Evolutionary conservation across 2,888 invertebrate species (phyloP).

Genomic region (Ashinkailepas kermadecensis): DNA sequence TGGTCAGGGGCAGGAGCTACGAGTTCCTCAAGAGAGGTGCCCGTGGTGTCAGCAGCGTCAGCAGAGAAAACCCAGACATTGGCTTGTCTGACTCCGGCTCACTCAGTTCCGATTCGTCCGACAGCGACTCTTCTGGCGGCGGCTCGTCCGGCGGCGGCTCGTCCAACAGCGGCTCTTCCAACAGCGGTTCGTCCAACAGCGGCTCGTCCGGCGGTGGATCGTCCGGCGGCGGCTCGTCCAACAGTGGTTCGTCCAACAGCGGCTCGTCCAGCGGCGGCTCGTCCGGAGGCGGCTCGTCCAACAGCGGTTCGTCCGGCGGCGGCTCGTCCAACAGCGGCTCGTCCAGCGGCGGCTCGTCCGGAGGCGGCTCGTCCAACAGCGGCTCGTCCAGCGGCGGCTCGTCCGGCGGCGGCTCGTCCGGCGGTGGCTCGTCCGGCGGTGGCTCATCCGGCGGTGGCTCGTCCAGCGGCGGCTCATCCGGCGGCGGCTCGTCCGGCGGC

Average conservation of each 20-base stretch:
- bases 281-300: background rate
- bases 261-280: background rate
- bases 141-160: background rate
- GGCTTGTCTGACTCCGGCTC: background rate
- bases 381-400: background rate
- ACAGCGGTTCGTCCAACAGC: background rate
- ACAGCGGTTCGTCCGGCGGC: background rate
- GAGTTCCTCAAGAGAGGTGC: background rate
- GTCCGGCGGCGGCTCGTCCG: background rate
- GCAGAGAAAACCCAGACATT: background rate
- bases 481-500: background rate
- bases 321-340: background rate
- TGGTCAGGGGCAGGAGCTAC: background rate
- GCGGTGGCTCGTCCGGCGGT: background rate
- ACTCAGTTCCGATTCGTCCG: background rate
- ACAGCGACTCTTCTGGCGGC: background rate
- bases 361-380: background rate
- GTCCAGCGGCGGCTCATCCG: background rate
- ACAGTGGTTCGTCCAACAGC: background rate
- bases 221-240: background rate
- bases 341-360: background rate
- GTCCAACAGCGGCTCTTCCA: background rate
- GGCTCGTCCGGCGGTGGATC: background rate
- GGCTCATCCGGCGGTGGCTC: background rate
- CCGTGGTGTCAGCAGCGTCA: background rate